Conservation (phyloP, 2,797 vertebrate genomes). For the Epinephelus awoara region DNA sequence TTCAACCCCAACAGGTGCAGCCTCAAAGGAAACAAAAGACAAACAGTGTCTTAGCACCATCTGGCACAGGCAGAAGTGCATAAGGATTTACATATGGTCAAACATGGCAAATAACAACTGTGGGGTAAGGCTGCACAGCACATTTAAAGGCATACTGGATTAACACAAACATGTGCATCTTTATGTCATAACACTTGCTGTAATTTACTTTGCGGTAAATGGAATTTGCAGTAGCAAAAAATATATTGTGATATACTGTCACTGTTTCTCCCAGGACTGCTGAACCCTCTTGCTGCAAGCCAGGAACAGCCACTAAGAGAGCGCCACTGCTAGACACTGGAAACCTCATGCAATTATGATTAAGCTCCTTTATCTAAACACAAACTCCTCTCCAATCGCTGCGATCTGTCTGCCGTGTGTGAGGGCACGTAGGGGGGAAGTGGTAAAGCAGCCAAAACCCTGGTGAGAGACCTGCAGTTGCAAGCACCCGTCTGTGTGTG, state of each 20-base stretch:
- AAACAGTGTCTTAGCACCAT: conserved; percentile 62
- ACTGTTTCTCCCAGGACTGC: conserved; percentile 1
- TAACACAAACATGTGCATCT: not conserved
- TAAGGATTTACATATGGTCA: conserved; percentile 61
- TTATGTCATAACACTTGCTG: not conserved
- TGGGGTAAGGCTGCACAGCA: conserved; percentile 1
- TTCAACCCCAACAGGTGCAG: conserved; percentile 63
- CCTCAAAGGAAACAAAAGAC: conserved; percentile 63
- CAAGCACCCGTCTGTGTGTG: conserved; percentile 18
- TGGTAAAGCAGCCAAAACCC: conserved; percentile 49
- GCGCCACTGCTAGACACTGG: conserved; percentile 46
- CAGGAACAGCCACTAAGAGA: conserved; percentile 25
- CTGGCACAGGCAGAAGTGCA: conserved; percentile 54
- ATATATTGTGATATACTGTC: not conserved
- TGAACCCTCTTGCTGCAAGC: conserved; percentile 11
- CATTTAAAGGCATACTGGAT: not conserved
- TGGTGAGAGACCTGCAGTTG: conserved; percentile 45
- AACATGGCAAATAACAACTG: conserved; percentile 37
- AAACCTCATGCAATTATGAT: conserved; percentile 67
- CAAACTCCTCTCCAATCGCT: conserved; percentile 70
- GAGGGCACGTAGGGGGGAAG: conserved; percentile 70
- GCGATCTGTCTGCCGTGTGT: conserved; percentile 72
- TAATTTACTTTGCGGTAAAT: conserved; percentile 3
- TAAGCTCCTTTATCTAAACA: conserved; percentile 75
- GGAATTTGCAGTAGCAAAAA: not conserved